Conservation (phyloP, 2,797 vertebrate genomes). For the Propithecus perrieri region DNA sequence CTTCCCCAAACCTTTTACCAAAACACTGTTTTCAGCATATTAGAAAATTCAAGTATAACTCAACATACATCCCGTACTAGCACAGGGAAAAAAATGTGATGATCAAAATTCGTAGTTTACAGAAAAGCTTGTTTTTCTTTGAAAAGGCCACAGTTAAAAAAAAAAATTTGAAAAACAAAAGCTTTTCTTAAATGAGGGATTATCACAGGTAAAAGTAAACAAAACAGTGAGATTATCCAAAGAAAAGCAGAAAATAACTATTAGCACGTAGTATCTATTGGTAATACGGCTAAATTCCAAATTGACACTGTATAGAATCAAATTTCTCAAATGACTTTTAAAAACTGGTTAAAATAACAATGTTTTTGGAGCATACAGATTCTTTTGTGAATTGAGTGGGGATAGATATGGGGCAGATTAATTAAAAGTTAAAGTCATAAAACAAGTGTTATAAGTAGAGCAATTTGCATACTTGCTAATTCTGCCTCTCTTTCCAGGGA, state of each 20-base stretch:
- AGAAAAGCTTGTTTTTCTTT: conserved; percentile 32
- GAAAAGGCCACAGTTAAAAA: conserved; percentile 23
- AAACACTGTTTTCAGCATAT: conserved; percentile 18
- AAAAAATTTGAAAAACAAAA: conserved; percentile 12
- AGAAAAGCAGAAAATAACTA: not conserved
- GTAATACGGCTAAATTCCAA: conserved; percentile 37
- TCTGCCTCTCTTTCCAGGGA: not conserved
- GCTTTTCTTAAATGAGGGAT: not conserved
- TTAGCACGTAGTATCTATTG: not conserved
- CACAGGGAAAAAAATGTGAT: conserved; percentile 17
- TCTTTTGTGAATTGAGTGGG: not conserved
- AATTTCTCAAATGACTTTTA: not conserved
- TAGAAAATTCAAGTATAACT: conserved; percentile 45
- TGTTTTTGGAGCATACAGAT: not conserved
- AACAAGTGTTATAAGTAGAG: not conserved
- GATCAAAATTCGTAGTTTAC: conserved; percentile 29
- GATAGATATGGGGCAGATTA: not conserved
- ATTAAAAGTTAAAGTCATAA: conserved; percentile 5
- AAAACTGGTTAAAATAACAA: not conserved
- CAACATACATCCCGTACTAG: not conserved
- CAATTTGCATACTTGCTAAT: not conserved
- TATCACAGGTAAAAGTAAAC: conserved; percentile 18
- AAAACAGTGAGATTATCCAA: conserved; percentile 5
- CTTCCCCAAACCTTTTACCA: conserved; percentile 19
- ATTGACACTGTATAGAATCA: not conserved